Evolutionary conservation across 2,888 invertebrate genomes (phyloP).

Genomic region (Microctonus hyperodae): DNA sequence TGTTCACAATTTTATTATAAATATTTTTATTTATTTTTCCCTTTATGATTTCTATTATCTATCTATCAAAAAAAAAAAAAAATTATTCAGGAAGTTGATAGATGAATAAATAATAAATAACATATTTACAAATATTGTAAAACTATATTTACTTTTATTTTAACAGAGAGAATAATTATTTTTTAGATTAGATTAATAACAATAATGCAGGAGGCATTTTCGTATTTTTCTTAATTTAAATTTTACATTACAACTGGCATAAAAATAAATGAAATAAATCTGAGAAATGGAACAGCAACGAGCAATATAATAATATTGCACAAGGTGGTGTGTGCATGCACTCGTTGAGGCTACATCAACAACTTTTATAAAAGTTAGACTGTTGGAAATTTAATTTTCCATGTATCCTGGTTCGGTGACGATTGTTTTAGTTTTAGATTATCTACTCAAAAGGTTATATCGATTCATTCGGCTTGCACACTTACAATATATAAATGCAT

Average conservation of each 20-base stretch:
- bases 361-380: conserved; percentile 45
- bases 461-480: conserved; percentile 22
- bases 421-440: conserved; percentile 43
- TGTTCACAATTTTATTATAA: too few species aligned
- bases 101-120: not conserved
- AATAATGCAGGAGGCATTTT: not conserved
- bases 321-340: not conserved
- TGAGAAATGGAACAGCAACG: not conserved
- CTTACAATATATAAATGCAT: not conserved
- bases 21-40: not conserved
- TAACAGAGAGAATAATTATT: not conserved
- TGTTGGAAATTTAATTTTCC: conserved; percentile 39
- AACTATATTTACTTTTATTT: not conserved
- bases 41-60: too few species aligned
- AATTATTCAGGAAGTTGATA: not conserved
- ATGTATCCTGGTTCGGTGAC: conserved; percentile 38
- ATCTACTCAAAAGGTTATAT: conserved; percentile 35
- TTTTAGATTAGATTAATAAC: conserved; percentile 14
- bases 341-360: conserved; percentile 35
- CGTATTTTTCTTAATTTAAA: conserved; percentile 37
- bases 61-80: not conserved
- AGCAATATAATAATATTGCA: not conserved
- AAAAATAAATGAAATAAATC: not conserved
- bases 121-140: not conserved
- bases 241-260: conserved; percentile 34